Base-by-base conservation (phyloP, 1,140 invertebrate species). In the Pteromalus puparum region DNA sequence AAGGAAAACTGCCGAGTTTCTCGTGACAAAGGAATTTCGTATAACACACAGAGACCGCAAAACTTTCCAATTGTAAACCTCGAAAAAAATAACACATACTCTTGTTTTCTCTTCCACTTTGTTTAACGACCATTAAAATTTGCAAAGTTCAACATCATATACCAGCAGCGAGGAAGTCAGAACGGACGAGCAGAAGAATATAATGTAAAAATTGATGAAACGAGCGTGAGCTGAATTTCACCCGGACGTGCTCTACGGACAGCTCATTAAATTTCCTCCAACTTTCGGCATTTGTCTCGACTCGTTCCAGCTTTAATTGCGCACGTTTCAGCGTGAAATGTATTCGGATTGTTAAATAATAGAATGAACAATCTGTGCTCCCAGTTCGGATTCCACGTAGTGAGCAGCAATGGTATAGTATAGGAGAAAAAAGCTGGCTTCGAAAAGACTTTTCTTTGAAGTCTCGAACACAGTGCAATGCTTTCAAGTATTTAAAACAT, bases 21-120 rank as follows among this genome's bases (percentile, higher is more conserved):
- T 76, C 21, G 10, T 76, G 74, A 76, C 74, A 76, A 76, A 76
- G 30, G 74, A 76, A 48, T 26, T 76, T 15, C 30, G 30, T 18
- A 61, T 61, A 61, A 34, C 30, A 34, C 30, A 34, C 30, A 34
- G 30, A 61, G 21, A 61, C 18, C 53, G 53, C 53, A 1, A 6
- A 61, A 61, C 53, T 21, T 61, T n/a, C 53, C 53, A n/a, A 7
- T n/a, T n/a, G 18, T 21, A 61, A 61, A n/a, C 6, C 53, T 61
- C 53, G 18, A 61, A 61, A 61, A 61, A 61, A 7, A n/a, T 61
- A 61, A 21, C 21, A 7, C 53, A n/a, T 21, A 18, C 18, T n/a
- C 2, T 61, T 61, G 18, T 61, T 61, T 61, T 61, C 18, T 6
- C 5, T 61, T n/a, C 53, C 21, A 61, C 53, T 61, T 21, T 61